A percentile compares a stretch with the other conserved stretches of the same genome.
These are phyloP conservation scores for Linyphia triangularis DNA, from an alignment of 2,888 invertebrate genomes.

Conservation along the genomic window DNA sequence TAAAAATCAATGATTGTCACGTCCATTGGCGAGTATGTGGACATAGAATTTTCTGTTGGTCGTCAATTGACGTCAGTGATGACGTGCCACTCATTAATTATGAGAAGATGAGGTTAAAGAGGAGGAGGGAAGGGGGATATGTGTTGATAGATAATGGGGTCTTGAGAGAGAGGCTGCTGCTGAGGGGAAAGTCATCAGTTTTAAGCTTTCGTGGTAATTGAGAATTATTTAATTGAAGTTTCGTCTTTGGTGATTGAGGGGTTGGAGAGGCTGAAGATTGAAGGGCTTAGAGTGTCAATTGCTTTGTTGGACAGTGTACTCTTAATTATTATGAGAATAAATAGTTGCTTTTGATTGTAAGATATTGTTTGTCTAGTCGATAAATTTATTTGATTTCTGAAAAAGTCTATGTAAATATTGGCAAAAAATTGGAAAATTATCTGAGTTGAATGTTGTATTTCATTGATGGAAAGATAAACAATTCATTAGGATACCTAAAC, in stretches of 20 bases:
- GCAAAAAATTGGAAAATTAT: too few species aligned
- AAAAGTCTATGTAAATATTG: too few species aligned
- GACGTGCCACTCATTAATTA: conserved; percentile 4
- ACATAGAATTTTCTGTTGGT: not conserved
- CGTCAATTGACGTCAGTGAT: not conserved
- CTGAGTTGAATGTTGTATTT: too few species aligned
- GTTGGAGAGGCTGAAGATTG: too few species aligned
- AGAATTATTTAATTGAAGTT: conserved; percentile 9
- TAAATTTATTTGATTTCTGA: too few species aligned
- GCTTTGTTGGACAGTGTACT: too few species aligned
- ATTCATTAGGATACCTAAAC: too few species aligned
- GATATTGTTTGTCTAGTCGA: too few species aligned
- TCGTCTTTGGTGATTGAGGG: not conserved
- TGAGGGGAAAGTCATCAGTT: conserved; percentile 12
- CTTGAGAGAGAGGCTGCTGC: not conserved
- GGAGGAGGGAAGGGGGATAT: not conserved
- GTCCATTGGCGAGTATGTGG: not conserved
- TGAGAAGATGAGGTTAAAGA: not conserved
- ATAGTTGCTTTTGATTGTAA: too few species aligned
- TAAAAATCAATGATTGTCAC: not conserved
- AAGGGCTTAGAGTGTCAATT: too few species aligned
- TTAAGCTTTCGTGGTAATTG: conserved; percentile 8
- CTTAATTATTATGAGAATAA: too few species aligned
- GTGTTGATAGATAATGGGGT: not conserved
- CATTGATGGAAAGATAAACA: too few species aligned